Base-by-base conservation (phyloP, 2,797 vertebrate genomes). In the Lemur catta region DNA sequence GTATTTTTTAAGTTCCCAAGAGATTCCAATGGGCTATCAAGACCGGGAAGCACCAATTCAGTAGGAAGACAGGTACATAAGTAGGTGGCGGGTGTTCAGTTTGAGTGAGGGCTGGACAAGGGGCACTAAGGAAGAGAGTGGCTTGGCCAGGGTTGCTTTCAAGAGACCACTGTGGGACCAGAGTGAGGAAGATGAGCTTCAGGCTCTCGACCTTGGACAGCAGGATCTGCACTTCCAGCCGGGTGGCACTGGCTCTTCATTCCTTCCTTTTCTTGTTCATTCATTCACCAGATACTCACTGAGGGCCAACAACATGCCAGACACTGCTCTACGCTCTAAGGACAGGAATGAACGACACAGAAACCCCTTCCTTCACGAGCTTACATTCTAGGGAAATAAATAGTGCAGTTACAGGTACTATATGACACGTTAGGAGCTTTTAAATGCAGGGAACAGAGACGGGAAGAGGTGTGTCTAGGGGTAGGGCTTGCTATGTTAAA, bases 51-150 rank as follows among this genome's bases (percentile, higher is more conserved):
- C 1, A 4, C 67, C 2, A 1, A 8, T 4, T 12, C 13, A 0
- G 15, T 12, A n/a, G n/a, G 46, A 59, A 89, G 72, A 35, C 5
- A 18, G 84, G 33, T 14, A 14, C 1, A 0, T 6, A 2, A 18
- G 50, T 14, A 9, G 15, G 13, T 9, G 4, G 33, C 0, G 10
- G 33, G 26, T 59, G 13, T 59, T 22, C 50, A 6, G 63, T 28
- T 24, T 33, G 63, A 33, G 26, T 24, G 10, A 28, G 6, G 8
- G 30, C 30, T 46, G 1, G 0, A 1, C 15, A 6, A 33, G 28
- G n/a, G 18, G 4, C 30, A 71, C 80, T n/a, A n/a, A 52, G 41
- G 43, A 88, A 48, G 30, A 87, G 33, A 10, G 43, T 1, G 33
- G 8, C 7, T 2, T 24, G 17, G 8, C 71, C 9, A 59, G 41